Percentiles rank a stretch among this genome's conserved stretches.
phyloP scores from a whole-genome alignment of 2,888 invertebrate species.

The Scaeva pyrastri region DNA sequence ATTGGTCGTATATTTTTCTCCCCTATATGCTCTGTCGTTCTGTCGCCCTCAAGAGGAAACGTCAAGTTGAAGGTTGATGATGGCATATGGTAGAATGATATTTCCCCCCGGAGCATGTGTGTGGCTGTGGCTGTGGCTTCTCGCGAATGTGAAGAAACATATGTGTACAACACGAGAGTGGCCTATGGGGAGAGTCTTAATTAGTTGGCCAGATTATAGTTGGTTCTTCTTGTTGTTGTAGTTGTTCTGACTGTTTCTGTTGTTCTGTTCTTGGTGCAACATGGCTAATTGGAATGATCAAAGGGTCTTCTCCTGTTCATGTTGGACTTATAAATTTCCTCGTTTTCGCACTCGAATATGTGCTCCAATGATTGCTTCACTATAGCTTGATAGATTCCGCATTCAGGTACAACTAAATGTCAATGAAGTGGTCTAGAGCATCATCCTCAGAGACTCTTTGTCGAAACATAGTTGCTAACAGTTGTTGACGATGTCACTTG shows the following conservation, averaged over 20 bases:
- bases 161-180: constrained; percentile 59
- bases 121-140: no score
- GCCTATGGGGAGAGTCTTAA: constrained; percentile 58
- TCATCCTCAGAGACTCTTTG: constrained; percentile 37
- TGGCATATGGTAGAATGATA: constrained; percentile 11
- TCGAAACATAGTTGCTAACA: constrained; percentile 68
- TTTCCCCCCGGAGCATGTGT: constrained; percentile 23
- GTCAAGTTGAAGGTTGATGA: constrained; percentile 6
- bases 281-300: constrained; percentile 64
- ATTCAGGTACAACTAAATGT: constrained; percentile 54
- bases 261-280: constrained; percentile 3
- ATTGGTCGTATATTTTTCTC: constrained; percentile 70
- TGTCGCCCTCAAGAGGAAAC: constrained; percentile 33
- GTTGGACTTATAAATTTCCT: constrained; percentile 36
- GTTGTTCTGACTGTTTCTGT: neutral
- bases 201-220: constrained; percentile 23
- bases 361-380: constrained; percentile 4
- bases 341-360: no score
- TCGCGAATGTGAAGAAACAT: constrained; percentile 11
- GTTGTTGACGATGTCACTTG: constrained; percentile 72
- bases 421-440: constrained; percentile 55
- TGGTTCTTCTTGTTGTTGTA: neutral
- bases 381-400: constrained; percentile 63
- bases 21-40: constrained; percentile 1
- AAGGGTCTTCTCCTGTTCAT: constrained; percentile 12